Conservation (phyloP, 2,888 invertebrate species). For the Phaonia tiefii region DNA sequence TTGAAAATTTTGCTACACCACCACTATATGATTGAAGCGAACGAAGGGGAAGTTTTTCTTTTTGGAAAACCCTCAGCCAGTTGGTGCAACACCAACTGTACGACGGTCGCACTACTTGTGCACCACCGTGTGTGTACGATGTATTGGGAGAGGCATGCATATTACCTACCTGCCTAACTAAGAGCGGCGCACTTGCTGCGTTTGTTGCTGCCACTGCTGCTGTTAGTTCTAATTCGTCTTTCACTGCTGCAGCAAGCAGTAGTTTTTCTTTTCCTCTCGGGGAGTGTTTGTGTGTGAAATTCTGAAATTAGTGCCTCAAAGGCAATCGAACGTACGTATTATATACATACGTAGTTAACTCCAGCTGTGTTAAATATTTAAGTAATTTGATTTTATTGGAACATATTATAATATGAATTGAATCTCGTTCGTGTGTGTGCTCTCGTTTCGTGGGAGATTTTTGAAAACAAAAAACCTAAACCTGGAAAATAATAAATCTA, state of each 20-base stretch:
- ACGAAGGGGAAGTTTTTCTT: constrained; percentile 5
- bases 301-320: constrained; percentile 19
- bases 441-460: neutral
- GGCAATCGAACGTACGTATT: neutral
- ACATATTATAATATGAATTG: neutral
- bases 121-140: no score
- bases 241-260: constrained; percentile 34
- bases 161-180: neutral
- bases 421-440: constrained; percentile 18
- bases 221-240: constrained; percentile 39
- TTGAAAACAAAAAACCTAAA: neutral
- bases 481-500: neutral
- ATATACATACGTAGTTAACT: no score
- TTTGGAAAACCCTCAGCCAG: neutral
- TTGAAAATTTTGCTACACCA: neutral
- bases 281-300: constrained; percentile 28
- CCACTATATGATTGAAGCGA: neutral
- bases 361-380: constrained; percentile 51
- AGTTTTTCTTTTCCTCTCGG: neutral
- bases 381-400: constrained; percentile 10
- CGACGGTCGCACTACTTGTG: no score
- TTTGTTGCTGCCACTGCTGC: constrained; percentile 17
- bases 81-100: no score
- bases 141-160: neutral
- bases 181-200: constrained; percentile 12